Base-by-base conservation (phyloP, 2,888 invertebrate species). In the Eristalis pertinax region DNA sequence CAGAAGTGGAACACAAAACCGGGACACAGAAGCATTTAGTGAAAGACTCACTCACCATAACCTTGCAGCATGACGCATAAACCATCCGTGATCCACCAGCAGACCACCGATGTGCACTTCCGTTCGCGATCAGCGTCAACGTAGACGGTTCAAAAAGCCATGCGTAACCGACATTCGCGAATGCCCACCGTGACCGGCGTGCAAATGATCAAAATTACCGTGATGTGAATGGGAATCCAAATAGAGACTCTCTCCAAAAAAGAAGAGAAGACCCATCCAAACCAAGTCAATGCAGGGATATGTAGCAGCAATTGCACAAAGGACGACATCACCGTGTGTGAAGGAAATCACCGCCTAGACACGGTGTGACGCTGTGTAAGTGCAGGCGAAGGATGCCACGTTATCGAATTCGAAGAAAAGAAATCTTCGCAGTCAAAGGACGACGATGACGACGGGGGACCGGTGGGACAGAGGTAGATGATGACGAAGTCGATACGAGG, bases 141-240 rank as follows among this genome's bases (percentile, higher is more conserved):
- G 26, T 43, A 13, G 56, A 73, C 56, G 32, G 7, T 80, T n/a
- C 70, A 68, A 63, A 65, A 67, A 58, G 68, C 67, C 68, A 80
- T 84, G 68, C 84, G 87, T 87, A 84, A 87, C 87, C 87, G 87
- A 87, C 69, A 87, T 87, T 84, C 65, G 73, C 68, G 22, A 50
- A 76, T 69, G 22, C 63, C 75, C 41, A 67, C 60, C 60, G 60
- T 29, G 50, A 50, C 50, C n/a, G 50, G 50, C 8, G 50, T 50
- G 19, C 50, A 50, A 72, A 75, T 58, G 43, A 26, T 41, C 26
- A 38, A 64, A 68, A 81, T n/a, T 7, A 19, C 2, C 50, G 50
- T 50, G 50, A 77, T 68, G 60, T 77, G 78, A 74, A 43, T 43
- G 22, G 76, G 15, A 43, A 19, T 19, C 19, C 2, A 50, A 50